Conservation (phyloP, 2,888 invertebrate genomes). For the Alloplasta piceator region DNA sequence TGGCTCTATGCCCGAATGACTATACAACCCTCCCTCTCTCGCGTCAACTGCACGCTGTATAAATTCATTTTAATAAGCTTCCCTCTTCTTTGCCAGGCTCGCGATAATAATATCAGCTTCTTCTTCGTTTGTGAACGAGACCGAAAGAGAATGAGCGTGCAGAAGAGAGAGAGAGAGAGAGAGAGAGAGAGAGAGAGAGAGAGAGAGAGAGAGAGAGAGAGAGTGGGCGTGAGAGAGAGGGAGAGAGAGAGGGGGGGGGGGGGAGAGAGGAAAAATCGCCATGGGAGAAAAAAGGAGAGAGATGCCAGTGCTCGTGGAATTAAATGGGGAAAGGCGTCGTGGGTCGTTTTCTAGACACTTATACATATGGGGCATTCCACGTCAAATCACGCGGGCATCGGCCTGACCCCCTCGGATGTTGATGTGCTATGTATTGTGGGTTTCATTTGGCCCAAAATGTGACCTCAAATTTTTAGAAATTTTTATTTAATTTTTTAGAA, state of each 20-base stretch:
- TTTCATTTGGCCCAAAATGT: too few species aligned
- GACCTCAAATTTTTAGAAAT: too few species aligned
- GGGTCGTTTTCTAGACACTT: constrained; percentile 24
- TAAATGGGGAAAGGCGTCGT: constrained; percentile 62
- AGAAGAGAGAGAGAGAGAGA: constrained; percentile 15
- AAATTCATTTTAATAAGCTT: constrained; percentile 68
- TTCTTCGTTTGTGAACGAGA: constrained; percentile 25
- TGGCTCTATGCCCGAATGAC: constrained; percentile 52
- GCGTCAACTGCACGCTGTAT: constrained; percentile 65
- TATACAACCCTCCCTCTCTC: constrained; percentile 48
- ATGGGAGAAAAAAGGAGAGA: constrained; percentile 19
- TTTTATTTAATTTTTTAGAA: too few species aligned
- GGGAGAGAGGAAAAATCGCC: neutral
- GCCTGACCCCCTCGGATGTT: too few species aligned
- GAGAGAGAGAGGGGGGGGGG: constrained; percentile 26
- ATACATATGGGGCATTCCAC: neutral
- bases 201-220: constrained; percentile 5
- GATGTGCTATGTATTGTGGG: too few species aligned
- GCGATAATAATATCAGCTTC: constrained; percentile 38
- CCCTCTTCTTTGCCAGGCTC: constrained; percentile 32
- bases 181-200: too few species aligned
- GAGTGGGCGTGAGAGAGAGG: neutral
- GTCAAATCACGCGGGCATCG: too few species aligned
- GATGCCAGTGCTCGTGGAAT: constrained; percentile 34
- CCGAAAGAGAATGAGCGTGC: neutral